Evolutionary conservation across 2,888 invertebrate genomes (phyloP).

Genomic region (Siphlonurus alternatus): DNA sequence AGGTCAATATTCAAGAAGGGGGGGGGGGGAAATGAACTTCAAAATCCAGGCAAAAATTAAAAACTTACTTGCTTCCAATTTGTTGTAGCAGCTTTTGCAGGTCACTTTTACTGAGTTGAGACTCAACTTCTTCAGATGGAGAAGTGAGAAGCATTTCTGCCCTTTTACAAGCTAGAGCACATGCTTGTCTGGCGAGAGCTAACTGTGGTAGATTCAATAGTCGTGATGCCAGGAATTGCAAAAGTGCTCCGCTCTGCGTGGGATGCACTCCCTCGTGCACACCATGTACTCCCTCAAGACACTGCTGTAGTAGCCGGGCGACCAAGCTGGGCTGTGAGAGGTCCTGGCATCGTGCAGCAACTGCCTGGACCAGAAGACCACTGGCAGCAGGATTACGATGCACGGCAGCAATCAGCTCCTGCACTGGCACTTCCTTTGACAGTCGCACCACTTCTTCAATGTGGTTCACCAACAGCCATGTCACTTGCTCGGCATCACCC

Average conservation of each 20-base stretch:
- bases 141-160: slow-evolving; percentile 49
- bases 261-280: slow-evolving; percentile 41
- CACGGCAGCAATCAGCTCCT: slow-evolving; percentile 41
- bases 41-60: no score
- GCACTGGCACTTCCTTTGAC: slow-evolving; percentile 45
- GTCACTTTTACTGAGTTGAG: slow-evolving; percentile 50
- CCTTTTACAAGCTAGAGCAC: slow-evolving; percentile 49
- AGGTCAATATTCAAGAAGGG: no score
- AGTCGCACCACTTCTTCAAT: slow-evolving; percentile 47
- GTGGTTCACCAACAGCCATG: slow-evolving; percentile 60
- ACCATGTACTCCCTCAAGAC: slow-evolving; percentile 27
- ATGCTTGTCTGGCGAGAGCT: slow-evolving; percentile 45
- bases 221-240: slow-evolving; percentile 40
- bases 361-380: slow-evolving; percentile 50
- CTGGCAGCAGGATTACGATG: slow-evolving; percentile 48
- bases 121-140: slow-evolving; percentile 35
- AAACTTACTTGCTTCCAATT: slow-evolving; percentile 12
- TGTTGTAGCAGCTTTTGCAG: slow-evolving; percentile 43
- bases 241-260: slow-evolving; percentile 52
- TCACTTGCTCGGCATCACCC: slow-evolving; percentile 50
- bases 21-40: no score
- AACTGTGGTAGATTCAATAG: slow-evolving; percentile 48
- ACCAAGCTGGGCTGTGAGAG: slow-evolving; percentile 42
- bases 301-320: slow-evolving; percentile 47
- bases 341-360: slow-evolving; percentile 45